Evolutionary conservation across 2,113 vertebrate species (phyloP), one percentile per base, ranked within the genome.

Genomic region (Dasyprocta punctata): DNA sequence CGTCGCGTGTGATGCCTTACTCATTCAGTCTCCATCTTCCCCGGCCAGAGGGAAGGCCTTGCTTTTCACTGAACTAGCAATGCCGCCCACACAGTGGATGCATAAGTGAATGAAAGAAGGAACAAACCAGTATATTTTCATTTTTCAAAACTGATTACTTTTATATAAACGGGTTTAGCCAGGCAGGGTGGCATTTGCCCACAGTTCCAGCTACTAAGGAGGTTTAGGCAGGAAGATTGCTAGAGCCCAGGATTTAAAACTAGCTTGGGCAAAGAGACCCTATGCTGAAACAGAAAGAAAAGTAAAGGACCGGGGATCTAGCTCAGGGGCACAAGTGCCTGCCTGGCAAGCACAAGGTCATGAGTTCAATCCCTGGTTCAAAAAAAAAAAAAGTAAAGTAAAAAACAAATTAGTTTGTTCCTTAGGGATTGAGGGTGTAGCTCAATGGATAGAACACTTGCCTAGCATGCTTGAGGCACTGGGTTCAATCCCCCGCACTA

Each of bases 1-100:
- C n/a, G 7, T 30, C 11, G 1, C 6, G 0, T 1, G 10, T 17
- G 19, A 28, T 69, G 11, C 41, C 5, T 22, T 26, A 28, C 28
- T 22, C 52, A 17, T 71, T 22, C 13, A 3, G 3, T 24, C 8
- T 7, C 0, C 7, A 33, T 71, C 80, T 20, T 11, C 78, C 52
- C 33, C 38, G 13, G 7, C 20, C 16, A n/a, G 44, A 61, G n/a
- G 1, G 1, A 86, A 41, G 2, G 22, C 28, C n/a, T 65, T 10
- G 30, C 12, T 78, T 54, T 30, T 77, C 33, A 41, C 49, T 28
- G 54, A 56, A 36, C 38, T 28, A 5, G 38, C 47, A 41, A 5
- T 14, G 33, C 10, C 24, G 0, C 4, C 22, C 52, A 61, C 16
- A 71, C 26, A 22, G 26, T 5, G 5, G 41, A 58, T 26, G 33